Conservation (phyloP, 2,113 vertebrate species). For the Corythornis vintsioides region DNA sequence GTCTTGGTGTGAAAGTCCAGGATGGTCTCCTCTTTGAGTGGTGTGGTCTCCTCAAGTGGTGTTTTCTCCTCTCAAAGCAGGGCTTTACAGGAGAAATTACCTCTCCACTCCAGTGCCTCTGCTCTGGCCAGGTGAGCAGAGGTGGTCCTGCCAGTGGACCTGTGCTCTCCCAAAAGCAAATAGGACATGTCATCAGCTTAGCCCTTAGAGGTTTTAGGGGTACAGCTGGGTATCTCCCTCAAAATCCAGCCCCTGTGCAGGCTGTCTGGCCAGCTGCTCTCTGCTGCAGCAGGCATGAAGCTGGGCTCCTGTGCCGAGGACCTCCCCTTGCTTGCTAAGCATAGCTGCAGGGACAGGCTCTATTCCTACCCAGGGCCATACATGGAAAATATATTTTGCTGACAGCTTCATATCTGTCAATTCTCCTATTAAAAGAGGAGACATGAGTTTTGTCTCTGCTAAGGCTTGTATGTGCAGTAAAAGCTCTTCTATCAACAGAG, state of each 20-base stretch:
- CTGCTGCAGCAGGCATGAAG: not conserved
- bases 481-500: constrained; percentile 48
- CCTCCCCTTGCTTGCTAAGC: not conserved
- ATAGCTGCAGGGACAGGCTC: not conserved
- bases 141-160: not conserved
- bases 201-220: not conserved
- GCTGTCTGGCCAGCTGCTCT: not conserved
- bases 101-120: not conserved
- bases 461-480: constrained; percentile 14
- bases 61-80: not conserved
- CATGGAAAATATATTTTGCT: constrained; percentile 10
- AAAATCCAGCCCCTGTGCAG: not conserved
- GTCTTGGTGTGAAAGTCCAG: not conserved
- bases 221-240: not conserved
- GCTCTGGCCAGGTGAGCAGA: not conserved
- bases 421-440: not conserved
- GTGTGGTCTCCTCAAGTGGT: no score
- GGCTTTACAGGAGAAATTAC: not conserved
- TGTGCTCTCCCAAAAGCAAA: rapidly evolving
- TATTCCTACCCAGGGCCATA: not conserved
- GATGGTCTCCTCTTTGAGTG: not conserved
- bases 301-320: not conserved
- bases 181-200: not conserved
- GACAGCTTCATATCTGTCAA: not conserved
- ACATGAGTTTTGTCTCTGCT: constrained; percentile 33